Conservation (phyloP, 2,113 vertebrate genomes). For the Cynoglossus semilaevis region DNA sequence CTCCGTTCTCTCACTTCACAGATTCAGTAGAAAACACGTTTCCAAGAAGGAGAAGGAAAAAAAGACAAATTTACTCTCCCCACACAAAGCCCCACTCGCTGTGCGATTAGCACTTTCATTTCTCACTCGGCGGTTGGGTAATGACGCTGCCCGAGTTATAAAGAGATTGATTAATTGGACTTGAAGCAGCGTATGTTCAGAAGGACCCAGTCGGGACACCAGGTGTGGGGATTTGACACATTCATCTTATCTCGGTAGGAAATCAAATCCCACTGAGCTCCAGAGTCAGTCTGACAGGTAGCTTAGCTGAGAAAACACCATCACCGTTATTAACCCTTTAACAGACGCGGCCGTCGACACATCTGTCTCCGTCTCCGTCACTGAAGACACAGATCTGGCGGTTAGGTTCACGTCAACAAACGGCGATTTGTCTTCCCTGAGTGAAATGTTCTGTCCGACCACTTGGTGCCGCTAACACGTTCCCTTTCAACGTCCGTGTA, state of each 20-base stretch:
- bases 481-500: conserved; percentile 33
- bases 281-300: too few species aligned
- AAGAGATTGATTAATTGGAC: conserved; percentile 96
- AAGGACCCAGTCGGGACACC: conserved; percentile 75
- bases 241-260: conserved; percentile 57
- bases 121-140: conserved; percentile 90
- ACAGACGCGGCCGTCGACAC: too few species aligned
- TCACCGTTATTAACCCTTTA: too few species aligned
- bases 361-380: conserved; percentile 1
- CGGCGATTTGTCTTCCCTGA: conserved; percentile 23
- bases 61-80: conserved; percentile 46
- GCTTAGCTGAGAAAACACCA: too few species aligned
- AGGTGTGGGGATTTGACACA: conserved; percentile 55
- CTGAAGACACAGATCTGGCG: neutral
- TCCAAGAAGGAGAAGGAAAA: too few species aligned
- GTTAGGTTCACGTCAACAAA: conserved; percentile 3
- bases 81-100: conserved; percentile 62
- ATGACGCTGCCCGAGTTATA: conserved; percentile 90
- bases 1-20: too few species aligned
- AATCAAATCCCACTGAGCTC: too few species aligned
- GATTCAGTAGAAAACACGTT: too few species aligned
- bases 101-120: conserved; percentile 89
- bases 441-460: conserved; percentile 20
- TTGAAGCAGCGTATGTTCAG: conserved; percentile 88
- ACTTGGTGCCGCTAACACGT: conserved; percentile 21